Conservation (phyloP, 2,888 invertebrate species). For the Hylaea fasciaria region DNA sequence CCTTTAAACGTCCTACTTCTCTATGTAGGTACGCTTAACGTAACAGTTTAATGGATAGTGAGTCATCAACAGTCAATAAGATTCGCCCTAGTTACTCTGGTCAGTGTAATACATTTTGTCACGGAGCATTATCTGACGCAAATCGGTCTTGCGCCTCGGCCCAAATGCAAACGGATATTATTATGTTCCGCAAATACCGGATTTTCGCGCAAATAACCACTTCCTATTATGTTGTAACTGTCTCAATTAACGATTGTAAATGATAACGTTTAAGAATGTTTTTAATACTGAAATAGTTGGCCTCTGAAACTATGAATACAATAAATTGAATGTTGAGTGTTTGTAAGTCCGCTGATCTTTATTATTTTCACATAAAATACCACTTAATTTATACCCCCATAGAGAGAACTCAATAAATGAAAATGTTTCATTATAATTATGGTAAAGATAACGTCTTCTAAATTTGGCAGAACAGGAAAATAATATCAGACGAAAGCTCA, state of each 20-base stretch:
- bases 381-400: not conserved
- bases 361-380: not conserved
- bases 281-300: not conserved
- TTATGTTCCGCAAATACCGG: conserved; percentile 63
- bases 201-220: conserved; percentile 39
- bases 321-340: no score
- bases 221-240: conserved; percentile 27
- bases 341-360: no score
- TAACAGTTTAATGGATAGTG: conserved; percentile 54
- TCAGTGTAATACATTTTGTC: conserved; percentile 55
- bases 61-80: conserved; percentile 52
- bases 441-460: no score
- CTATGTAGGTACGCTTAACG: conserved; percentile 53
- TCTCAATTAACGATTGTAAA: conserved; percentile 19
- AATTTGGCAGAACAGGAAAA: no score
- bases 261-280: not conserved
- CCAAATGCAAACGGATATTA: conserved; percentile 64
- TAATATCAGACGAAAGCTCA: no score
- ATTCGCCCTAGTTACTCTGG: conserved; percentile 58
- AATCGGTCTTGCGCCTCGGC: conserved; percentile 58
- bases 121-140: conserved; percentile 57
- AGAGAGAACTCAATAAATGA: no score
- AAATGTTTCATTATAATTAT: no score
- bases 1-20: conserved; percentile 29
- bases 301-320: not conserved